Percentiles rank a stretch among this genome's conserved stretches.
Conservation (phyloP, 2,113 vertebrate genomes). For the Myodes glareolus region DNA sequence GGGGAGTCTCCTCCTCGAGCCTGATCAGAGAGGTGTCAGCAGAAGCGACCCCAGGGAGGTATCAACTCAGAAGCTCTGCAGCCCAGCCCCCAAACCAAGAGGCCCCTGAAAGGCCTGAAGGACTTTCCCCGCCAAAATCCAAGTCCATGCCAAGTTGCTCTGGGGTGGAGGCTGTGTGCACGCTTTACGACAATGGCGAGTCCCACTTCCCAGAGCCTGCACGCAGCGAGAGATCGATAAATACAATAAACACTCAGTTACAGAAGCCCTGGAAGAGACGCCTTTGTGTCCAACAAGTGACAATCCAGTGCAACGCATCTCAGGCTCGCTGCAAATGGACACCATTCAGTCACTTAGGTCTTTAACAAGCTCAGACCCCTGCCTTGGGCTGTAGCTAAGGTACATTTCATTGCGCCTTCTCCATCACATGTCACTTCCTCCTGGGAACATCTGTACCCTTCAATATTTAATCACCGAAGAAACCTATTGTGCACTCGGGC, state of each 20-base stretch:
- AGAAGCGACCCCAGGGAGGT: not conserved
- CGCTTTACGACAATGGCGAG: fast-evolving
- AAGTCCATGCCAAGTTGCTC: fast-evolving
- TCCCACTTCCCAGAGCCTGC: not conserved
- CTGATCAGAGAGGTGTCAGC: not conserved
- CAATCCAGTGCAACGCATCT: fast-evolving
- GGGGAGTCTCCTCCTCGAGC: not conserved
- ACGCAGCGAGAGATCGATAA: fast-evolving
- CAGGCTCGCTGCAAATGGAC: fast-evolving
- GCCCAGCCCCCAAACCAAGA: not conserved
- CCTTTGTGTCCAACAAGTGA: not conserved
- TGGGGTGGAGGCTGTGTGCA: fast-evolving
- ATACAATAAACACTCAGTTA: fast-evolving
- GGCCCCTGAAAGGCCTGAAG: not conserved
- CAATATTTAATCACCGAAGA: constrained; percentile 21
- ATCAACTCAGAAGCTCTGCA: not conserved
- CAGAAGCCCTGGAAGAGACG: fast-evolving
- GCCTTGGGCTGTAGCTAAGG: not conserved
- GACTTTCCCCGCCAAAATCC: not conserved
- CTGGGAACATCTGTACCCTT: not conserved
- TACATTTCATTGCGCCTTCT: fast-evolving
- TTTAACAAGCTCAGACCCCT: not conserved
- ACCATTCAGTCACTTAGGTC: not conserved
- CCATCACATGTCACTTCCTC: not conserved
- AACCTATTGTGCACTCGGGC: not conserved